Percentiles rank a stretch among this genome's conserved stretches.
phyloP scores from a whole-genome alignment of 2,113 vertebrate species.

The Pristiophorus japonicus region DNA sequence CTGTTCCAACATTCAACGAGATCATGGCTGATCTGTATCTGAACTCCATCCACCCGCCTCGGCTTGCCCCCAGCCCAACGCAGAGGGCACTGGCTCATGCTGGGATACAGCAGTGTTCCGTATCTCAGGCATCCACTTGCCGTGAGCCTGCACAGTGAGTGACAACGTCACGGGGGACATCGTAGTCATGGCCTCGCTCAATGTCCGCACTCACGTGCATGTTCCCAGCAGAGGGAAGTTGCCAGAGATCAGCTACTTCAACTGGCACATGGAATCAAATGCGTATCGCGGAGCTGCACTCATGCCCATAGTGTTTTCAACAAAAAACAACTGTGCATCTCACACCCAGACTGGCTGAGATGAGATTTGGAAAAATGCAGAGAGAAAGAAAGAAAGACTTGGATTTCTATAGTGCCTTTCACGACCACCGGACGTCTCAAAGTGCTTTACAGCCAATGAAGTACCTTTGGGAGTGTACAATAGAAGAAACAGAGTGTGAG shows the following conservation, averaged over 20 bases:
- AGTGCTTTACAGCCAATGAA: too few relatives aligned
- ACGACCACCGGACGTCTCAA: too few relatives aligned
- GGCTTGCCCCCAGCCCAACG: neutral
- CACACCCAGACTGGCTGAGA: neutral
- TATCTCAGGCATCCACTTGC: too few relatives aligned
- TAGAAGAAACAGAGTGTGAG: neutral
- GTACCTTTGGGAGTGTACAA: too few relatives aligned
- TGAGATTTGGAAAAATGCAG: neutral
- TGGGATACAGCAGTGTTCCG: neutral
- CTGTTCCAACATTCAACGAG: too few relatives aligned
- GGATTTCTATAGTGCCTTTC: too few relatives aligned
- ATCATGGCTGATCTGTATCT: too few relatives aligned
- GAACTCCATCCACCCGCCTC: too few relatives aligned
- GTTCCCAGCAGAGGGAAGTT: neutral
- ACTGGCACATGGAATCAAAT: neutral
- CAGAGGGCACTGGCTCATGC: too few relatives aligned
- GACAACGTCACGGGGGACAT: neutral
- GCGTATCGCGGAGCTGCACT: neutral
- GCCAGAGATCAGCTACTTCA: neutral
- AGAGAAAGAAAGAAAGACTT: too few relatives aligned
- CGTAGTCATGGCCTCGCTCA: neutral
- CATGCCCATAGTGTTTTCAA: neutral
- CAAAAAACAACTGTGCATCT: neutral
- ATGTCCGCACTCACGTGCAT: neutral
- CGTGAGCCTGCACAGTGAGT: neutral